These are phyloP conservation scores for Diarsia dahlii DNA, from an alignment of 2,888 invertebrate genomes.

Conservation along the genomic window DNA sequence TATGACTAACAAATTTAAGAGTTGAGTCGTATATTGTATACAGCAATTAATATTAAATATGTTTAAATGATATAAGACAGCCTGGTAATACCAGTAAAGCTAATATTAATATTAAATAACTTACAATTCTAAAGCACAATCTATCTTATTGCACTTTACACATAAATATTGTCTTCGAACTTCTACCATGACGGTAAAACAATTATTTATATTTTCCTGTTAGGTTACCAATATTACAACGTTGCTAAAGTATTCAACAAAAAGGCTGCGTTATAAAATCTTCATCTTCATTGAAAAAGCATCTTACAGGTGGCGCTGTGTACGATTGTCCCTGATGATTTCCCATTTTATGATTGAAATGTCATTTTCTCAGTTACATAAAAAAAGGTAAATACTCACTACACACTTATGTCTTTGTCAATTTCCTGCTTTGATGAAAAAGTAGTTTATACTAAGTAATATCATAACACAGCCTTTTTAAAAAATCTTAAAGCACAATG, in stretches of 20 bases:
- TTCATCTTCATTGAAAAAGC: neutral
- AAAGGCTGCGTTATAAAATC: slow-evolving; percentile 67
- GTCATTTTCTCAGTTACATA: slow-evolving; percentile 1
- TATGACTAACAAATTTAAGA: slow-evolving; percentile 51
- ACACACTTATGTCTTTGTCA: neutral
- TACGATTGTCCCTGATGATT: slow-evolving; percentile 2
- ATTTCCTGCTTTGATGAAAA: neutral
- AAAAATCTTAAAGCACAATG: slow-evolving; percentile 57
- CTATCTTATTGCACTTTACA: slow-evolving; percentile 80
- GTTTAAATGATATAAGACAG: slow-evolving; percentile 66
- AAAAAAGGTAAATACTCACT: neutral
- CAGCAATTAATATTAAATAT: slow-evolving; percentile 62
- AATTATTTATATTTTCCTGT: slow-evolving; percentile 54
- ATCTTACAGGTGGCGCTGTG: slow-evolving; percentile 12
- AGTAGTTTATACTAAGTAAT: neutral
- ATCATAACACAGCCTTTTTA: slow-evolving; percentile 69
- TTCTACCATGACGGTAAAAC: slow-evolving; percentile 63
- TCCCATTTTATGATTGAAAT: neutral
- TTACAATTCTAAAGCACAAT: slow-evolving; percentile 78
- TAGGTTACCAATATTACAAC: slow-evolving; percentile 44
- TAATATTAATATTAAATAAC: slow-evolving; percentile 65
- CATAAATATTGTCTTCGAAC: slow-evolving; percentile 76
- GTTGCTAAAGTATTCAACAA: slow-evolving; percentile 50
- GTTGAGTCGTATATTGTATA: slow-evolving; percentile 57
- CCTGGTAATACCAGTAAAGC: slow-evolving; percentile 72